Percentiles rank a stretch among this genome's conserved stretches.
Conservation (phyloP, 2,113 vertebrate species). For the Epinephelus cyanopodus region DNA sequence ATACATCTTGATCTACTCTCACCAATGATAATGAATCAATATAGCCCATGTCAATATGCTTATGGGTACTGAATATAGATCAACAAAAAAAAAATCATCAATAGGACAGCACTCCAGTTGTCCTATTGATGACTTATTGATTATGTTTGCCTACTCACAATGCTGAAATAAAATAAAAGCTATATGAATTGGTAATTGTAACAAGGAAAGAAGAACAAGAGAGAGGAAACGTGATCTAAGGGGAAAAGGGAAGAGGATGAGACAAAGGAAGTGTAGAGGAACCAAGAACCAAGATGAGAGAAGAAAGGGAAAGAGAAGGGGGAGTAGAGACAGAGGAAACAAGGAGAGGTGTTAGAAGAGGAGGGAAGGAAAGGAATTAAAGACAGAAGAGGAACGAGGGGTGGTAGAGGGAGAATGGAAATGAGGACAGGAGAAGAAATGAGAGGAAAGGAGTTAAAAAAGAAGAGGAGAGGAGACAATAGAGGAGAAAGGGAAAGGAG, state of each 20-base stretch:
- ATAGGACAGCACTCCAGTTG: slow-evolving; percentile 48
- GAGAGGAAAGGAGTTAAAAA: no score
- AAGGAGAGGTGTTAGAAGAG: no score
- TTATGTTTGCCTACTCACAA: slow-evolving; percentile 14
- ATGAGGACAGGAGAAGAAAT: neutral
- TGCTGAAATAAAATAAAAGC: neutral
- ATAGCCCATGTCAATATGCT: slow-evolving; percentile 30
- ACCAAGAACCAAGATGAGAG: neutral
- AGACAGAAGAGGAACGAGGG: no score
- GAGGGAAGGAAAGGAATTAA: no score
- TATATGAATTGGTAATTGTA: neutral
- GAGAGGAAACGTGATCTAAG: neutral
- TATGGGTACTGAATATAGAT: slow-evolving; percentile 45
- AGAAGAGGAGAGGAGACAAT: neutral
- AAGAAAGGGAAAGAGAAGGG: neutral
- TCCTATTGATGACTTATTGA: slow-evolving; percentile 51
- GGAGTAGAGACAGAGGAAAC: neutral
- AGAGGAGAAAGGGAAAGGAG: neutral
- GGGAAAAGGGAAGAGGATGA: neutral
- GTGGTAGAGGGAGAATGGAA: no score
- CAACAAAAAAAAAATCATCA: slow-evolving; percentile 31
- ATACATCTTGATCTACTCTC: slow-evolving; percentile 36
- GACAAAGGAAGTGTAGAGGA: no score
- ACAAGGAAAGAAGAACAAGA: neutral
- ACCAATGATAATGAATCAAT: slow-evolving; percentile 41